phyloP scores from a whole-genome alignment of 2,888 invertebrate genomes.

The Drosophila yooni region DNA sequence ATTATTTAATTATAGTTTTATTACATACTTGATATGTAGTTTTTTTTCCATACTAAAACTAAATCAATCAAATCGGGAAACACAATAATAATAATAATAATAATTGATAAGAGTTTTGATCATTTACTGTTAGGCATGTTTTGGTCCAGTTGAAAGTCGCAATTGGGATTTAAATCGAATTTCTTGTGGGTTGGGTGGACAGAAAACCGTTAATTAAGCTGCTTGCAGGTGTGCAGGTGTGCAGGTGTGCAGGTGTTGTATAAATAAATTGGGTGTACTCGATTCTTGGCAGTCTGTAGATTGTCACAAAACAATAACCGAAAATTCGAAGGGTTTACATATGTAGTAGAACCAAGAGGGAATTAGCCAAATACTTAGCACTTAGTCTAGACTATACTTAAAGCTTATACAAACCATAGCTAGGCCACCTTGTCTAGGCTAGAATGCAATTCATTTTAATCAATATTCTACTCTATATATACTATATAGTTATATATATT shows the following conservation, averaged over 20 bases:
- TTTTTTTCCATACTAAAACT: slow-evolving; percentile 48
- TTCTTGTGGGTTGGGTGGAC: slow-evolving; percentile 27
- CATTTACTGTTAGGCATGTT: slow-evolving; percentile 44
- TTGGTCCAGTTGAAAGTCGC: slow-evolving; percentile 70
- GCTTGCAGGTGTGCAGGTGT: not conserved
- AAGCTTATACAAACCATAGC: slow-evolving; percentile 72
- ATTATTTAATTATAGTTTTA: slow-evolving; percentile 47
- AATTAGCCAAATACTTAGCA: slow-evolving; percentile 38
- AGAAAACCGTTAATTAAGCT: slow-evolving; percentile 26
- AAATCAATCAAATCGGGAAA: slow-evolving; percentile 25
- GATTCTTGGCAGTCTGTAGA: slow-evolving; percentile 71
- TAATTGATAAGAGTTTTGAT: not conserved
- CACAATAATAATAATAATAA: not conserved
- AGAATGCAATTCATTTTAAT: slow-evolving; percentile 37
- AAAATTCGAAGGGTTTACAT: slow-evolving; percentile 38
- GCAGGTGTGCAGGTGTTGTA: no score
- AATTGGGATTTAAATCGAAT: slow-evolving; percentile 12
- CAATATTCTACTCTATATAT: slow-evolving; percentile 13
- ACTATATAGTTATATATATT: not conserved
- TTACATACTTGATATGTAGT: slow-evolving; percentile 73
- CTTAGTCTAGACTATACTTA: slow-evolving; percentile 41
- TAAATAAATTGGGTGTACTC: slow-evolving; percentile 20
- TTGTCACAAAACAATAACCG: slow-evolving; percentile 64
- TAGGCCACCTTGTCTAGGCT: slow-evolving; percentile 51
- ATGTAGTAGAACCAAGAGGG: slow-evolving; percentile 17